Percentiles rank a stretch among this genome's conserved stretches.
Evolutionary conservation across 2,888 invertebrate species (phyloP).

Genomic region (Geophilus truncorum): DNA sequence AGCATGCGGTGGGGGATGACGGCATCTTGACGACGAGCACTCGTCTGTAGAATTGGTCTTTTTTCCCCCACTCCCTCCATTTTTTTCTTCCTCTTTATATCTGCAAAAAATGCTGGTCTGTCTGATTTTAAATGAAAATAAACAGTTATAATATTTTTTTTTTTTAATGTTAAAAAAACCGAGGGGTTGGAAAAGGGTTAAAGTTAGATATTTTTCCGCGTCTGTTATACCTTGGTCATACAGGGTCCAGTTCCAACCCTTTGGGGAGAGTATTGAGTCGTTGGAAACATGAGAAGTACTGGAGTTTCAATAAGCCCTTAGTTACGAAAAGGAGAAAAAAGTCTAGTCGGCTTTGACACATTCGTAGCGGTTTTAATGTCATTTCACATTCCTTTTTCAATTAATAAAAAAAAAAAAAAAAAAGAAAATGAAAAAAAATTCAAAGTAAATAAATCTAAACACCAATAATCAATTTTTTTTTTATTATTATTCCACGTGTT

Average conservation of each 20-base stretch:
- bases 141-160: neutral
- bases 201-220: neutral
- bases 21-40: neutral
- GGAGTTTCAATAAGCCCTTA: neutral
- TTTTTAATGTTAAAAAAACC: neutral
- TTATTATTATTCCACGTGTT: neutral
- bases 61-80: neutral
- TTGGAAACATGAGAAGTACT: neutral
- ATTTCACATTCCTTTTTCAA: neutral
- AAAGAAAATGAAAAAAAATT: neutral
- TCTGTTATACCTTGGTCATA: neutral
- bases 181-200: neutral
- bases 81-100: neutral
- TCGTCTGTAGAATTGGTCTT: neutral
- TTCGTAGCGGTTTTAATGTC: neutral
- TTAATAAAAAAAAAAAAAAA: neutral
- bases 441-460: neutral
- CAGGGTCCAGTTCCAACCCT: neutral
- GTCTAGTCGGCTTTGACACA: neutral
- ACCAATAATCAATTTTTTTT: neutral
- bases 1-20: neutral
- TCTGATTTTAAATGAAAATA: neutral
- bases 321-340: neutral
- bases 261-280: neutral
- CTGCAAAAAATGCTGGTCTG: too few species aligned